Percentiles rank a stretch among this genome's conserved stretches.
These are phyloP conservation scores for Catajapyx aquilonaris DNA, from an alignment of 1,140 invertebrate genomes.

Conservation along the genomic window DNA sequence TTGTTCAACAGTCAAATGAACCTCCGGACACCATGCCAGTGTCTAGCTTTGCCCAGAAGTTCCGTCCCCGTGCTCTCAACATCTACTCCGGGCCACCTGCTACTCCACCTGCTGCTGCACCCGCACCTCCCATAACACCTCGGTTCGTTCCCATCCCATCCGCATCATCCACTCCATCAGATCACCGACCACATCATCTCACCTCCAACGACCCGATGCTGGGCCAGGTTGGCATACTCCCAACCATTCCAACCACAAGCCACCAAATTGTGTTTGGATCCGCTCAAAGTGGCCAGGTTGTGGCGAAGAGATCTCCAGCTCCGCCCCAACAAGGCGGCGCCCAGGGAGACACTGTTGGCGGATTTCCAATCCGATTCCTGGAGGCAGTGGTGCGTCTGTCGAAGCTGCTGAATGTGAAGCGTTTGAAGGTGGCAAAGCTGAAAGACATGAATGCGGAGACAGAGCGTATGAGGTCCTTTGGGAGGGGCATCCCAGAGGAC, in stretches of 20 bases:
- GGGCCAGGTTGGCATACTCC: too few relatives aligned
- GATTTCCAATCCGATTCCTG: slow-evolving; percentile 64
- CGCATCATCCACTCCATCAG: background rate
- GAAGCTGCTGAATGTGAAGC: slow-evolving; percentile 68
- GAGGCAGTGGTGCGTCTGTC: slow-evolving; percentile 69
- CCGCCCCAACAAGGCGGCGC: slow-evolving; percentile 17
- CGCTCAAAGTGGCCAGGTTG: slow-evolving; percentile 19
- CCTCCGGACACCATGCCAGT: slow-evolving; percentile 74
- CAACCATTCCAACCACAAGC: too few relatives aligned
- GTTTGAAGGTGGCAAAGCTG: slow-evolving; percentile 53
- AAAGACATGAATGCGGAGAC: slow-evolving; percentile 78
- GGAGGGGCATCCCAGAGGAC: slow-evolving; percentile 50
- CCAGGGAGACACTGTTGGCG: slow-evolving; percentile 37
- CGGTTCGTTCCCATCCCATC: too few relatives aligned
- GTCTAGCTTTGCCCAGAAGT: slow-evolving; percentile 61
- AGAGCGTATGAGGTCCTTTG: slow-evolving; percentile 63
- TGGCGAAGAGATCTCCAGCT: slow-evolving; percentile 21
- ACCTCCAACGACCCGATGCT: background rate
- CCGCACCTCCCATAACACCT: too few relatives aligned
- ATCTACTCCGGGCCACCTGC: too few relatives aligned
- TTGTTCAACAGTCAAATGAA: slow-evolving; percentile 47
- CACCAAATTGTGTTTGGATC: too few relatives aligned
- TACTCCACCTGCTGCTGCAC: too few relatives aligned
- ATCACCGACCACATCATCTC: slow-evolving; percentile 13
- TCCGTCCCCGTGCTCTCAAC: slow-evolving; percentile 43